Conservation (phyloP, 2,888 invertebrate genomes). For the Dione juno region DNA sequence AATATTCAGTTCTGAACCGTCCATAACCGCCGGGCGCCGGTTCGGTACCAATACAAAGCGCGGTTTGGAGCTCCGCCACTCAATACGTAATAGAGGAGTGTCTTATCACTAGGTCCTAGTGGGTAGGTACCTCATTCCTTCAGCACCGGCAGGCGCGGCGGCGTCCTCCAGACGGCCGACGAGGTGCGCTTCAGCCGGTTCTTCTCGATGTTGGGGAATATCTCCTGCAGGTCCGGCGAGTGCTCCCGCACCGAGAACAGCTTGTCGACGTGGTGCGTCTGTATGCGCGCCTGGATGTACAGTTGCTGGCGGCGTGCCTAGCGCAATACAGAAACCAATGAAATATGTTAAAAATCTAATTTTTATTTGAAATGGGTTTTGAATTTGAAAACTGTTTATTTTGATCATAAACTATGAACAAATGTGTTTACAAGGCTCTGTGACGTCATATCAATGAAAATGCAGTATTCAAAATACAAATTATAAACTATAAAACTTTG, state of each 20-base stretch:
- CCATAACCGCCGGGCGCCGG: too few species aligned
- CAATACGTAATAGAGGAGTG: neutral
- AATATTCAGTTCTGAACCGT: too few species aligned
- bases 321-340: neutral
- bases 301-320: slow-evolving; percentile 72
- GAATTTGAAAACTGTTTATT: too few species aligned
- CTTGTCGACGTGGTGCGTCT: slow-evolving; percentile 74
- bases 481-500: too few species aligned
- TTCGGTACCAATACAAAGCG: neutral
- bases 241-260: slow-evolving; percentile 85
- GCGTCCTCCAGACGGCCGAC: slow-evolving; percentile 89
- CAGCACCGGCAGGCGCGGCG: slow-evolving; percentile 83
- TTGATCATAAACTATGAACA: too few species aligned
- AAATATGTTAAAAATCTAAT: neutral
- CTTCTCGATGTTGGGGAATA: slow-evolving; percentile 87
- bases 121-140: slow-evolving; percentile 51
- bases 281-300: slow-evolving; percentile 70
- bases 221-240: slow-evolving; percentile 86
- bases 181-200: slow-evolving; percentile 87
- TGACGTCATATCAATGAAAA: too few species aligned
- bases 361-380: neutral
- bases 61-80: neutral
- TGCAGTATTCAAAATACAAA: too few species aligned
- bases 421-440: too few species aligned
- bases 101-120: neutral